phyloP scores from a whole-genome alignment of 2,888 invertebrate genomes.

The Rhingia campestris region DNA sequence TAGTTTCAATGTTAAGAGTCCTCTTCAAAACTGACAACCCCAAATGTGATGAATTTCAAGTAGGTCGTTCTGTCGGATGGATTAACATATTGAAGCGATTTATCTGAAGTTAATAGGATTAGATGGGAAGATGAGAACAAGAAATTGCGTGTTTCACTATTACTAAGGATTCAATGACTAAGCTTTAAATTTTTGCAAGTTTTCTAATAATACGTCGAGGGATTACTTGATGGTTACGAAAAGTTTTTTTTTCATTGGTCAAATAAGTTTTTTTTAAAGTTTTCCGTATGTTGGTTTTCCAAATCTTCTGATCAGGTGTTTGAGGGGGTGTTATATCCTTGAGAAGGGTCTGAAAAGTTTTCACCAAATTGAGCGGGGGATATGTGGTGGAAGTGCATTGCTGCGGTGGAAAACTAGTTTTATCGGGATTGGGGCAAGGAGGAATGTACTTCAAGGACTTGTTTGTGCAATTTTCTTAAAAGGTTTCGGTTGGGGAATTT shows the following conservation, averaged over 20 bases:
- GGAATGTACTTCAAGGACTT: not conserved
- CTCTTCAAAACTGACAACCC: conserved; percentile 22
- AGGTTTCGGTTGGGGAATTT: conserved; percentile 14
- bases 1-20: conserved; percentile 41
- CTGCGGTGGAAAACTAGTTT: not conserved
- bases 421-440: not conserved
- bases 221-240: too few species aligned
- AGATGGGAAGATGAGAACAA: not conserved
- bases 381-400: conserved; percentile 16
- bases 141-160: not conserved
- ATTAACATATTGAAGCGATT: conserved; percentile 31
- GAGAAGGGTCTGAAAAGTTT: not conserved
- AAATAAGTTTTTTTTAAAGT: too few species aligned
- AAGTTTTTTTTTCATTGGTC: too few species aligned
- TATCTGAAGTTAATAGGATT: not conserved
- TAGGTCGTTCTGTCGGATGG: not conserved
- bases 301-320: not conserved
- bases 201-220: too few species aligned
- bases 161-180: too few species aligned
- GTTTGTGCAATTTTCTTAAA: conserved; percentile 37
- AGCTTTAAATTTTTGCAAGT: too few species aligned
- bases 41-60: conserved; percentile 39
- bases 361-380: not conserved
- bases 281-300: too few species aligned
- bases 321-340: conserved; percentile 2